phyloP scores from a whole-genome alignment of 1,140 invertebrate species.

The Mylabris phalerata region DNA sequence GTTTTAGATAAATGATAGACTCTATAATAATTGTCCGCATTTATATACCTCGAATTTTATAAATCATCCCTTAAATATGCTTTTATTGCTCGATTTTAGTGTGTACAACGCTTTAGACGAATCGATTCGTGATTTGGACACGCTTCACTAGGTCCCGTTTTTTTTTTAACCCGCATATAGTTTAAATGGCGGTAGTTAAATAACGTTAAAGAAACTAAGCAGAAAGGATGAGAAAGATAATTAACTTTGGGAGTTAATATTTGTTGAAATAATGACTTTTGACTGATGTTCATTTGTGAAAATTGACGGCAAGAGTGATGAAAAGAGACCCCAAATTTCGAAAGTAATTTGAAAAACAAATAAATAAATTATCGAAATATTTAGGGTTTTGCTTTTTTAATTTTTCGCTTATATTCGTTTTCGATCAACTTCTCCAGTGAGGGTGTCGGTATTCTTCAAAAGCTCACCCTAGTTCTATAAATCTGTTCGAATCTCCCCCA shows the following conservation, averaged over 20 bases:
- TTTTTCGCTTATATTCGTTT: not conserved
- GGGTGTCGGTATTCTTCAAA: constrained; percentile 29
- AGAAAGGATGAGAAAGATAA: constrained; percentile 2
- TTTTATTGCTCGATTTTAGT: no score
- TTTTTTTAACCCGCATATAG: no score
- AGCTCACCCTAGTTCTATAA: constrained; percentile 21
- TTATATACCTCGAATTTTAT: no score
- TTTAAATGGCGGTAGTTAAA: no score
- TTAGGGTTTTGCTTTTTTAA: not conserved
- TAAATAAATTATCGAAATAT: no score
- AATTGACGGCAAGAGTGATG: constrained; percentile 11
- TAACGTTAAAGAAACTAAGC: no score
- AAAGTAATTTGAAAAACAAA: no score
- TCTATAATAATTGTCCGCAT: no score
- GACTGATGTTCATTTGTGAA: constrained; percentile 13
- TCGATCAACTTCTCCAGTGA: constrained; percentile 11
- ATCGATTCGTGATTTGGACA: no score
- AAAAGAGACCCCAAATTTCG: not conserved
- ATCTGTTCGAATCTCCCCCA: constrained; percentile 20
- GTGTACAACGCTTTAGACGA: no score
- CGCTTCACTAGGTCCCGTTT: no score
- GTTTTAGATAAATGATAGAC: not conserved
- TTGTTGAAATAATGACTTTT: constrained; percentile 11
- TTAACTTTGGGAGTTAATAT: constrained; percentile 15
- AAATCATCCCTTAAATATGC: no score